Conservation (phyloP, 2,797 vertebrate genomes). For the Echiichthys vipera region DNA sequence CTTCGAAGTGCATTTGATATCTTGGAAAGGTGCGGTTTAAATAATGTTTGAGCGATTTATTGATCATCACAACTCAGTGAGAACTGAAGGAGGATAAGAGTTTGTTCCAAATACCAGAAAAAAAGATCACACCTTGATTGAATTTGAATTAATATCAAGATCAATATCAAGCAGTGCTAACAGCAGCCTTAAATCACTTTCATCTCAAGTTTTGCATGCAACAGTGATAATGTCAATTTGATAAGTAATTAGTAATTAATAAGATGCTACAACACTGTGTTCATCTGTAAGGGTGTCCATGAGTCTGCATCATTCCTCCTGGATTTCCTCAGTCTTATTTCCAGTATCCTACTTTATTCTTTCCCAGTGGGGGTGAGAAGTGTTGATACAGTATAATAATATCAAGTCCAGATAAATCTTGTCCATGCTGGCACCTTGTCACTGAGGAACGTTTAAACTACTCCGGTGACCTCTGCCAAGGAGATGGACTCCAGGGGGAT, state of each 20-base stretch:
- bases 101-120: conserved; percentile 1
- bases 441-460: neutral
- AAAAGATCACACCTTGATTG: neutral
- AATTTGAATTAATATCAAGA: neutral
- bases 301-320: neutral
- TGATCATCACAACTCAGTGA: neutral
- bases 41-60: too few species aligned
- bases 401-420: conserved; percentile 3
- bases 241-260: neutral
- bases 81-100: neutral
- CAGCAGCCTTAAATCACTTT: conserved; percentile 7
- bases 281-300: neutral
- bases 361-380: neutral
- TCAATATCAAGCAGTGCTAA: conserved; percentile 6
- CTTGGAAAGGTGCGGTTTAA: too few species aligned
- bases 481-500: conserved; percentile 1
- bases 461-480: conserved; percentile 20
- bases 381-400: conserved; percentile 15
- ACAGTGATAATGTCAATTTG: neutral
- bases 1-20: too few species aligned
- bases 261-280: neutral
- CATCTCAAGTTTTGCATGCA: neutral
- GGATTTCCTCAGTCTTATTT: neutral
- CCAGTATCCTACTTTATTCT: neutral
- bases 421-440: neutral